Percentiles rank a stretch among this genome's conserved stretches.
phyloP scores from a whole-genome alignment of 2,113 vertebrate genomes.

The Hirundichthys speculiger region DNA sequence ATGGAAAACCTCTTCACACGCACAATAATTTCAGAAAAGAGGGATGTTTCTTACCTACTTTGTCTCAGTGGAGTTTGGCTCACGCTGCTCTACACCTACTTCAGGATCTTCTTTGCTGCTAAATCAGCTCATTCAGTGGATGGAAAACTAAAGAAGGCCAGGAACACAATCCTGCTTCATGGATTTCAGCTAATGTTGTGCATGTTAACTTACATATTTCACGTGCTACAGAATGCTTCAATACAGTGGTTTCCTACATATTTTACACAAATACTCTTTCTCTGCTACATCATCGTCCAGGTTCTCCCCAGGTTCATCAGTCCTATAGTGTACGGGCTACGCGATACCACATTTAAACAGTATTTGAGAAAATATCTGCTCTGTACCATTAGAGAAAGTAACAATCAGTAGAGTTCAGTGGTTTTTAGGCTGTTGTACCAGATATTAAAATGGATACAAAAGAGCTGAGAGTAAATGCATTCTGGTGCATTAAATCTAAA shows the following conservation, averaged over 20 bases:
- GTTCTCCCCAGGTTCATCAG: constrained; percentile 72
- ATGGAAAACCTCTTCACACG: constrained; percentile 38
- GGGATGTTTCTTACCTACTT: constrained; percentile 25
- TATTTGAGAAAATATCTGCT: constrained; percentile 59
- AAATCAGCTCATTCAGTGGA: constrained; percentile 31
- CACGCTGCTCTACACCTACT: constrained; percentile 56
- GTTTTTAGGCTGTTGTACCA: neutral
- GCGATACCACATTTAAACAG: constrained; percentile 66
- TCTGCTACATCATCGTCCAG: constrained; percentile 52
- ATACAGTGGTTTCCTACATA: constrained; percentile 10
- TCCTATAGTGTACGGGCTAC: constrained; percentile 72
- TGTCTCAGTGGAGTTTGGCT: constrained; percentile 57
- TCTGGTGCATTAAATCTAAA: too few relatives aligned
- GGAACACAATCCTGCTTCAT: constrained; percentile 50
- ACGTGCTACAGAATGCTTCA: neutral
- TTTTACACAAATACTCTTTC: neutral
- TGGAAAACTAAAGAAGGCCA: constrained; percentile 37
- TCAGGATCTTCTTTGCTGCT: constrained; percentile 56
- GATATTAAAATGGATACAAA: too few relatives aligned
- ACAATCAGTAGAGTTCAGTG: neutral
- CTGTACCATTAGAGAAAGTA: neutral
- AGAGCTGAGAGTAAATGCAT: too few relatives aligned
- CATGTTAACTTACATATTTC: constrained; percentile 58
- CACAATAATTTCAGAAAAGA: constrained; percentile 45
- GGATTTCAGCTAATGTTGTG: constrained; percentile 50